Percentiles rank a stretch among this genome's conserved stretches.
Evolutionary conservation across 2,888 invertebrate species (phyloP).

Genomic region (Pyralis farinalis): DNA sequence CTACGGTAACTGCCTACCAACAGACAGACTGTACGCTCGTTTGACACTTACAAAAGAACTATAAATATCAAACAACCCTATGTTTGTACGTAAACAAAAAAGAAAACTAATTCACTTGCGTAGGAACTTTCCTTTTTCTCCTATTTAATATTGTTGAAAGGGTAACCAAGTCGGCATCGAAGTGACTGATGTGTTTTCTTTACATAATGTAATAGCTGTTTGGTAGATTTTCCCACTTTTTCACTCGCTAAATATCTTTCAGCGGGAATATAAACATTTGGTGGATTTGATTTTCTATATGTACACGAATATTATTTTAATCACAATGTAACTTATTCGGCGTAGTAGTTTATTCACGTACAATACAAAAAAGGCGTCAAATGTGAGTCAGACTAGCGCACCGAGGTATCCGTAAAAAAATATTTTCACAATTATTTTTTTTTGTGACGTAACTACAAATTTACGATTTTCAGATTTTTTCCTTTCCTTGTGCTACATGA

Average conservation of each 20-base stretch:
- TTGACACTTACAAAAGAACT: background rate
- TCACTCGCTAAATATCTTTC: background rate
- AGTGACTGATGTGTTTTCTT: conserved; percentile 60
- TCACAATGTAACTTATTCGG: too few relatives aligned
- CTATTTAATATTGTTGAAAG: conserved; percentile 57
- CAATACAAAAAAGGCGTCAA: too few relatives aligned
- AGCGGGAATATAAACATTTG: background rate
- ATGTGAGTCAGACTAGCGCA: too few relatives aligned
- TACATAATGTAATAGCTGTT: conserved; percentile 32
- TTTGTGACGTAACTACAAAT: too few relatives aligned
- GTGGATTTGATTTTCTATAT: background rate
- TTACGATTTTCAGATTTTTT: too few relatives aligned
- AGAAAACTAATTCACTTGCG: conserved; percentile 41
- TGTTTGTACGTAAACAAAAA: conserved; percentile 40
- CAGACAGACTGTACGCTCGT: too few relatives aligned
- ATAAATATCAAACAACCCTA: conserved; percentile 23
- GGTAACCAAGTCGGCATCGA: conserved; percentile 38
- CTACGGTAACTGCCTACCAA: too few relatives aligned
- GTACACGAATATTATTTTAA: too few relatives aligned
- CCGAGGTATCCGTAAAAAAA: too few relatives aligned
- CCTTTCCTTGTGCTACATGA: too few relatives aligned
- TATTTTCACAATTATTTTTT: too few relatives aligned
- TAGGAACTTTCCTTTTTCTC: conserved; percentile 29
- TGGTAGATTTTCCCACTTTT: conserved; percentile 2
- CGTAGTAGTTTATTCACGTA: too few relatives aligned